Percentiles rank a stretch among this genome's conserved stretches.
Evolutionary conservation across 2,113 vertebrate genomes (phyloP).

Genomic region (Dryoscopus gambensis): DNA sequence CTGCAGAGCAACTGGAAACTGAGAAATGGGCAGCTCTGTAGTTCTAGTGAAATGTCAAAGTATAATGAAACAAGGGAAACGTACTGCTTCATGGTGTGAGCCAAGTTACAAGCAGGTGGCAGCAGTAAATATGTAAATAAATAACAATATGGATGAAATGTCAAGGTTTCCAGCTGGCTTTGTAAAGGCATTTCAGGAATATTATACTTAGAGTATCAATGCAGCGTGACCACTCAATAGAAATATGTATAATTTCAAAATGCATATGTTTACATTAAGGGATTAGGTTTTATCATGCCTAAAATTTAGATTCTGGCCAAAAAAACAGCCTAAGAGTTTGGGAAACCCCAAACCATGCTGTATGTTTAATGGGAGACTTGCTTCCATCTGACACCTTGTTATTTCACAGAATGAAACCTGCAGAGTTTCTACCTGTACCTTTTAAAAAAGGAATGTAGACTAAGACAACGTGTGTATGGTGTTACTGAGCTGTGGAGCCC

Average conservation of each 20-base stretch:
- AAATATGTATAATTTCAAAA: slow-evolving; percentile 14
- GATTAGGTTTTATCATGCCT: neutral
- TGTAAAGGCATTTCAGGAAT: slow-evolving; percentile 61
- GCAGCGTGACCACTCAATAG: slow-evolving; percentile 24
- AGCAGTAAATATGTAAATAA: slow-evolving; percentile 74
- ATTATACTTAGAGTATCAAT: slow-evolving; percentile 49
- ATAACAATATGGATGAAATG: slow-evolving; percentile 74
- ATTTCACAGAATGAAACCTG: neutral
- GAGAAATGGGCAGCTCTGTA: slow-evolving; percentile 62
- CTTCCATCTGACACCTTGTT: neutral
- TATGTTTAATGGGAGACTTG: neutral
- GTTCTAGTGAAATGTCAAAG: slow-evolving; percentile 72
- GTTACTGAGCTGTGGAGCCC: neutral
- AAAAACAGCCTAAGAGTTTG: neutral
- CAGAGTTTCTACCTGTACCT: neutral
- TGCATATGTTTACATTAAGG: neutral
- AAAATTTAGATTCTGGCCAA: neutral
- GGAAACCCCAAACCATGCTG: neutral
- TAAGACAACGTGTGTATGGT: neutral
- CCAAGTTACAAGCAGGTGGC: slow-evolving; percentile 73
- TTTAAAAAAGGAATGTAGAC: neutral
- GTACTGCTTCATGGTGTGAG: slow-evolving; percentile 43
- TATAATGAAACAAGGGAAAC: slow-evolving; percentile 66
- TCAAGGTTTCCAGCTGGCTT: slow-evolving; percentile 68
- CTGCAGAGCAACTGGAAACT: slow-evolving; percentile 67